These are phyloP conservation scores for Capra hircus DNA, from an alignment of 2,113 vertebrate genomes.

Conservation along the genomic window DNA sequence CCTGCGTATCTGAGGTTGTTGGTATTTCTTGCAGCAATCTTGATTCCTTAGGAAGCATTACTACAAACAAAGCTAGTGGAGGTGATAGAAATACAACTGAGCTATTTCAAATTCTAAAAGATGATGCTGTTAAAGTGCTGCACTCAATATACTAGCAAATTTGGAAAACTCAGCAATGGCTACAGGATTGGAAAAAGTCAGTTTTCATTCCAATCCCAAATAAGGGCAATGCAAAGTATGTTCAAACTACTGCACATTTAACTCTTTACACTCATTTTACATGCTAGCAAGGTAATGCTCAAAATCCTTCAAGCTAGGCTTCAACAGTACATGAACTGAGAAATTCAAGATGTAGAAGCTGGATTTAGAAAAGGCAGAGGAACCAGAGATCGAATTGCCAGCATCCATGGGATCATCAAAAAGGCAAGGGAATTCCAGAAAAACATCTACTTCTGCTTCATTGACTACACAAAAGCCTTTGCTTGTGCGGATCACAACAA, in stretches of 20 bases:
- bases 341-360: neutral
- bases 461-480: neutral
- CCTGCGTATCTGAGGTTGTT: neutral
- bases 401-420: neutral
- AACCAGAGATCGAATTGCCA: neutral
- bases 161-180: neutral
- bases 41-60: neutral
- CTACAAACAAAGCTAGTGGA: neutral
- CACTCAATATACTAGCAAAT: neutral
- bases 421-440: neutral
- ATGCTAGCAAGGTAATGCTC: neutral
- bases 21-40: neutral
- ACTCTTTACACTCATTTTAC: neutral
- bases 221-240: neutral
- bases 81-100: neutral
- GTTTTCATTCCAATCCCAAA: neutral
- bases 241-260: neutral
- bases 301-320: neutral
- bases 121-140: neutral
- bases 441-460: neutral
- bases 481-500: neutral
- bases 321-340: neutral
- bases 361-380: neutral
- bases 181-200: neutral
- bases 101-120: neutral